These are phyloP conservation scores for Antennarius maculatus DNA, from an alignment of 2,797 vertebrate genomes.

Conservation along the genomic window DNA sequence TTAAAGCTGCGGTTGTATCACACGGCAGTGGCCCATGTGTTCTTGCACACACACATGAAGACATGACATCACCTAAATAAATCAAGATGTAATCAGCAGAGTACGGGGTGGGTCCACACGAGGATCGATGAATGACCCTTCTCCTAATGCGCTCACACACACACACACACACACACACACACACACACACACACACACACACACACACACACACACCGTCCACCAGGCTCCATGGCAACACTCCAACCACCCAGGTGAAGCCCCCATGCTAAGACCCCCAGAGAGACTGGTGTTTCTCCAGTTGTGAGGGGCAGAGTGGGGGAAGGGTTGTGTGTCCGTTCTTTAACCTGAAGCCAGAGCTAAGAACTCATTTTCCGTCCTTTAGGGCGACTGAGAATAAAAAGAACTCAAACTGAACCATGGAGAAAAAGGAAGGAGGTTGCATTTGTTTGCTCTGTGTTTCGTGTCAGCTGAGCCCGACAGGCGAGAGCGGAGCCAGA, in stretches of 20 bases:
- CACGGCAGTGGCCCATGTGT: constrained; percentile 14
- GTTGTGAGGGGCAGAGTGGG: constrained; percentile 16
- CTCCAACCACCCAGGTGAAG: constrained; percentile 38
- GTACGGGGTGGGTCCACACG: constrained; percentile 34
- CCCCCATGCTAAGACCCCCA: constrained; percentile 52
- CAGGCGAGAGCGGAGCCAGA: constrained; percentile 7
- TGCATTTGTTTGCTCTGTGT: neutral
- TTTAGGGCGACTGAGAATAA: neutral
- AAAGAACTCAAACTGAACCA: neutral
- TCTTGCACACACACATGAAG: constrained; percentile 13
- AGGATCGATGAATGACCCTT: constrained; percentile 26
- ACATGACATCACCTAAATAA: constrained; percentile 63
- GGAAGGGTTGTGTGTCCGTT: constrained; percentile 15
- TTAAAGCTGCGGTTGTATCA: constrained; percentile 50
- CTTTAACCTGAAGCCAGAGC: neutral
- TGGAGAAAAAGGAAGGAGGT: neutral
- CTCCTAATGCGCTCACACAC: constrained; percentile 9
- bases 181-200: constrained; percentile 19
- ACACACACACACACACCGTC: constrained; percentile 16
- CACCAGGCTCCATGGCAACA: constrained; percentile 17
- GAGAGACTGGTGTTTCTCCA: constrained; percentile 35
- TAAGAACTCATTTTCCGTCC: neutral
- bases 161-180: constrained; percentile 16
- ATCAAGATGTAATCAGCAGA: constrained; percentile 61
- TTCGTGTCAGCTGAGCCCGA: constrained; percentile 6